phyloP scores from a whole-genome alignment of 1,140 invertebrate genomes.

The Philotrypesis tridentata region DNA sequence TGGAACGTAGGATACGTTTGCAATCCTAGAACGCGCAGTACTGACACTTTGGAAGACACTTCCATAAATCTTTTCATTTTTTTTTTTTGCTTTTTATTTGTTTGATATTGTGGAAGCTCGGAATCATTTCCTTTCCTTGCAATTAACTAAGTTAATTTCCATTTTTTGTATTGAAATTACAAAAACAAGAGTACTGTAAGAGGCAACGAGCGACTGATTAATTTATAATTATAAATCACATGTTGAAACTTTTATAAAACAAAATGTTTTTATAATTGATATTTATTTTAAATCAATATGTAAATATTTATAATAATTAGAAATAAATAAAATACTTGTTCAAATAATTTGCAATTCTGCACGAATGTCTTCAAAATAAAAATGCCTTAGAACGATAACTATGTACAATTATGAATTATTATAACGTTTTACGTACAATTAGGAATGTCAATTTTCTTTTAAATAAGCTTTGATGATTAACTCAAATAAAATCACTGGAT shows the following conservation, averaged over 20 bases:
- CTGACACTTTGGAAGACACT: constrained; percentile 66
- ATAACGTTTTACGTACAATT: constrained; percentile 12
- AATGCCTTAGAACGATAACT: neutral
- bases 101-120: constrained; percentile 62
- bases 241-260: constrained; percentile 17
- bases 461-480: constrained; percentile 7
- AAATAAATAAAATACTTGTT: constrained; percentile 15
- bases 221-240: neutral
- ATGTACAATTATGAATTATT: neutral
- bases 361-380: constrained; percentile 6
- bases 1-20: constrained; percentile 58
- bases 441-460: constrained; percentile 40
- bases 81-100: constrained; percentile 48
- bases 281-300: constrained; percentile 41
- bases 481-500: constrained; percentile 40
- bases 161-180: constrained; percentile 50
- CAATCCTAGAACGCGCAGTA: constrained; percentile 53
- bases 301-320: constrained; percentile 30
- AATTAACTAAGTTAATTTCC: constrained; percentile 22
- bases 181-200: constrained; percentile 53
- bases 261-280: constrained; percentile 31
- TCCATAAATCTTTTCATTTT: constrained; percentile 56
- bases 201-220: constrained; percentile 33
- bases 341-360: constrained; percentile 2
- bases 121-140: constrained; percentile 49